Evolutionary conservation across 2,888 invertebrate species (phyloP), one percentile per base, ranked within the genome.

Genomic region (Drosophila prolongata): DNA sequence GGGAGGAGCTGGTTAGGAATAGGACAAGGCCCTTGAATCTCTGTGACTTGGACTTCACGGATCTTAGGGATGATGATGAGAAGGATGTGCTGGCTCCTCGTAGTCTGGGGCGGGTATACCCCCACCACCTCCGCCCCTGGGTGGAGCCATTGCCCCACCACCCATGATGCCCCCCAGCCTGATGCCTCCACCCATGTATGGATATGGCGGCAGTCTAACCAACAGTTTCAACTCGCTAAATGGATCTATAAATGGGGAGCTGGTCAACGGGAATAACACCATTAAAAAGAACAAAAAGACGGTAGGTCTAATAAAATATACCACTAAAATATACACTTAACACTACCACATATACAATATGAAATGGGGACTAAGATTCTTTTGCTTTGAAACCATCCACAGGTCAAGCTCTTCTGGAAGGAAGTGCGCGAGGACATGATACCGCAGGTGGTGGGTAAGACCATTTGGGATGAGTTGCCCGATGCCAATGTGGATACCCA

Each of bases 21-120:
- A 93, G 96, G 80, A 94, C 95, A 70, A 93, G 97, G 75, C 95
- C 96, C 73, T 93, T 97, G 90, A 95, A 96, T 76, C 94, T 98
- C 52, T 98, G 98, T 91, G 99, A 99, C 92, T 94, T 99, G 89
- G 99, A 99, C 92, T 99, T 99, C 92, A 98, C 98, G 11, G 99
- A 99, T 92, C 94, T 99, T 58, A 95, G 95, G 55, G 95, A 95
- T 38, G 97, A 97, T 60, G 98, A 99, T 78, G 99, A 99, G 90
- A 95, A 95, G 61, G 97, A 97, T 89, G 94, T 95, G 66, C 91
- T 95, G 49, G 95, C 95, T 2, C 95, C 96, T 0, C 94, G 95
- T 10, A 94, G 94, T 6, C 93, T 95, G 9, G 92, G 2, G 94
- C 94, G 40, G 95, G 95, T 11, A 94, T 95, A 11, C 96, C 96